These are phyloP conservation scores for Diglossa cyanea DNA, from an alignment of 2,797 vertebrate species.

Conservation along the genomic window DNA sequence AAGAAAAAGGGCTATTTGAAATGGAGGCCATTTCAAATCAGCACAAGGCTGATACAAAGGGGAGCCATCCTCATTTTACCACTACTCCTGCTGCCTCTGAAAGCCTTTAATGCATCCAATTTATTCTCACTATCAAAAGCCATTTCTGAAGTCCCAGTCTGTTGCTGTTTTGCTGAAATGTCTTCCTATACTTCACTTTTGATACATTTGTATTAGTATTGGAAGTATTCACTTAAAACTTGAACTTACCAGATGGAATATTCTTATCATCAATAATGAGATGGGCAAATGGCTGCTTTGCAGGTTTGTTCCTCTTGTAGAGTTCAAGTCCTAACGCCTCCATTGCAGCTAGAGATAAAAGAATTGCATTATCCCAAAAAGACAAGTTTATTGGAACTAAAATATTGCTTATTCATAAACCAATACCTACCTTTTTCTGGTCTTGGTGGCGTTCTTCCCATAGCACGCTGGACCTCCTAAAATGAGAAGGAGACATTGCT, in stretches of 20 bases:
- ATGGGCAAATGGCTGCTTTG: slow-evolving; percentile 76
- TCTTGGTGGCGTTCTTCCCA: slow-evolving; percentile 56
- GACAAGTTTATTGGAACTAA: not conserved
- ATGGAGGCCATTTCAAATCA: not conserved
- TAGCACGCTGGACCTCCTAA: slow-evolving; percentile 76
- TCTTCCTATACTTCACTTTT: not conserved
- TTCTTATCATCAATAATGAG: slow-evolving; percentile 79
- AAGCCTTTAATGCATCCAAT: not conserved
- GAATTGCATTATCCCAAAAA: slow-evolving; percentile 33
- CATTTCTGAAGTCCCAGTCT: not conserved
- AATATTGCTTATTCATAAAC: not conserved
- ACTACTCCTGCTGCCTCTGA: not conserved
- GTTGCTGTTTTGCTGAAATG: not conserved
- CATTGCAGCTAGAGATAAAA: slow-evolving; percentile 67
- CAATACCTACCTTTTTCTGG: slow-evolving; percentile 73
- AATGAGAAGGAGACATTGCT: slow-evolving; percentile 34
- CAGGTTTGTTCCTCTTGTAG: slow-evolving; percentile 64
- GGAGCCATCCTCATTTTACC: not conserved
- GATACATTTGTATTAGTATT: not conserved
- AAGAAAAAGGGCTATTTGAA: not conserved
- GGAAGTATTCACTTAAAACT: not conserved
- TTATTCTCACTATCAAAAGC: not conserved
- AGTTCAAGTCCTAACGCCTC: slow-evolving; percentile 67
- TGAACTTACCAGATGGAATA: slow-evolving; percentile 76
- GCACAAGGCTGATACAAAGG: not conserved